phyloP scores from a whole-genome alignment of 2,888 invertebrate species.

The Bombylius discolor region DNA sequence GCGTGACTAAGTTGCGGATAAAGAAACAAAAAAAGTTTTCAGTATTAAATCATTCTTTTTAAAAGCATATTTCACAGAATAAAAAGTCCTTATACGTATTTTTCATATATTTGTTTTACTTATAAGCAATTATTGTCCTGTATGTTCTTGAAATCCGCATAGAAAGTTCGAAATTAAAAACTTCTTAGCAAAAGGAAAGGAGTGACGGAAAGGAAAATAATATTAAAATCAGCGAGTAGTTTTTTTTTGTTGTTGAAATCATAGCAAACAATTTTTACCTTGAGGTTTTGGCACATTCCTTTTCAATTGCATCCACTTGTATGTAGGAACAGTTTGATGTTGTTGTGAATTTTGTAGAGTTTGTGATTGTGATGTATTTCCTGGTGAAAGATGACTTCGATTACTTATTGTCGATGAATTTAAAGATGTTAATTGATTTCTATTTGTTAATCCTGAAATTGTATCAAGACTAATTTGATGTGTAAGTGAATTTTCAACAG shows the following conservation, averaged over 20 bases:
- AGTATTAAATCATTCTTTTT: too few relatives aligned
- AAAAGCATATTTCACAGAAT: too few relatives aligned
- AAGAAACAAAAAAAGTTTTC: too few relatives aligned
- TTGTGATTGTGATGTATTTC: slow-evolving; percentile 15
- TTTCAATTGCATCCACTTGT: slow-evolving; percentile 99
- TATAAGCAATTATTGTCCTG: too few relatives aligned
- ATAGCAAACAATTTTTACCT: slow-evolving; percentile 46
- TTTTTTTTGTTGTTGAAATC: too few relatives aligned
- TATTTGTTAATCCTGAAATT: background rate
- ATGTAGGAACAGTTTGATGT: slow-evolving; percentile 67
- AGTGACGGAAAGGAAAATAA: too few relatives aligned
- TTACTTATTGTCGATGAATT: slow-evolving; percentile 11
- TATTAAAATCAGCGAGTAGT: too few relatives aligned
- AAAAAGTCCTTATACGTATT: too few relatives aligned
- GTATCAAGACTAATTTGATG: slow-evolving; percentile 12
- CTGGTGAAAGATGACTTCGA: slow-evolving; percentile 9
- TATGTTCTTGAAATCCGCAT: too few relatives aligned
- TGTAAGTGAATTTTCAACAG: slow-evolving; percentile 14
- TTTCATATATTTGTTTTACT: too few relatives aligned
- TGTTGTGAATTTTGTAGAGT: slow-evolving; percentile 38
- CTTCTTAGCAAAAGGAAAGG: too few relatives aligned
- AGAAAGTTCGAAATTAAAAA: too few relatives aligned
- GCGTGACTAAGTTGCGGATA: background rate
- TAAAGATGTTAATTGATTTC: background rate
- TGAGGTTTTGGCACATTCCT: slow-evolving; percentile 89